phyloP scores from a whole-genome alignment of 2,888 invertebrate genomes.

The Ctenicera cuprea region DNA sequence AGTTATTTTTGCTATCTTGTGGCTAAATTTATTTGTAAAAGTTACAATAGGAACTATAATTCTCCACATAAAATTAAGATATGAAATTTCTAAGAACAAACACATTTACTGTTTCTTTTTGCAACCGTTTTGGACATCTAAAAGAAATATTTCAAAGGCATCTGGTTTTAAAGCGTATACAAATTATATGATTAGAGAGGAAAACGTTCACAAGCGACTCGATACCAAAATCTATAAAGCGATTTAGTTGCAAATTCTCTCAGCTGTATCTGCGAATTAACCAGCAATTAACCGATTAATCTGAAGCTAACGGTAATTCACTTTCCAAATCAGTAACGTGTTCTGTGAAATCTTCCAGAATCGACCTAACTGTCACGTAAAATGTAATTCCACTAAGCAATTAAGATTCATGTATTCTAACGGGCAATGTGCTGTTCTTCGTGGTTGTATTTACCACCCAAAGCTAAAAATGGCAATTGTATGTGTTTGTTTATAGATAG shows the following conservation, averaged over 20 bases:
- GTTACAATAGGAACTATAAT: no score
- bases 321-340: conserved; percentile 12
- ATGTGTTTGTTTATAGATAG: no score
- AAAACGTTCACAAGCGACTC: background rate
- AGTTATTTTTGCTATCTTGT: no score
- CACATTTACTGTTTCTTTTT: no score
- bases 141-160: no score
- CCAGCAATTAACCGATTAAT: conserved; percentile 19
- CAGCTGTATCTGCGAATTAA: background rate
- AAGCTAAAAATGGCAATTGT: background rate
- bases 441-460: conserved; percentile 12
- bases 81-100: no score
- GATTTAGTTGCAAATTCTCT: conserved; percentile 14
- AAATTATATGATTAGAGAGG: no score
- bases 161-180: no score
- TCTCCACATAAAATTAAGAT: no score
- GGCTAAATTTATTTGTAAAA: no score
- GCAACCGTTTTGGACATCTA: no score
- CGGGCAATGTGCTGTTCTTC: background rate
- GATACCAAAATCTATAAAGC: conserved; percentile 6
- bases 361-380: conserved; percentile 16
- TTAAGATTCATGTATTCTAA: conserved; percentile 32
- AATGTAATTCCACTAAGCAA: conserved; percentile 25
- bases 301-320: conserved; percentile 7
- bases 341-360: background rate